Evolutionary conservation across 2,888 invertebrate genomes (phyloP).

Genomic region (Mythimna loreyi): DNA sequence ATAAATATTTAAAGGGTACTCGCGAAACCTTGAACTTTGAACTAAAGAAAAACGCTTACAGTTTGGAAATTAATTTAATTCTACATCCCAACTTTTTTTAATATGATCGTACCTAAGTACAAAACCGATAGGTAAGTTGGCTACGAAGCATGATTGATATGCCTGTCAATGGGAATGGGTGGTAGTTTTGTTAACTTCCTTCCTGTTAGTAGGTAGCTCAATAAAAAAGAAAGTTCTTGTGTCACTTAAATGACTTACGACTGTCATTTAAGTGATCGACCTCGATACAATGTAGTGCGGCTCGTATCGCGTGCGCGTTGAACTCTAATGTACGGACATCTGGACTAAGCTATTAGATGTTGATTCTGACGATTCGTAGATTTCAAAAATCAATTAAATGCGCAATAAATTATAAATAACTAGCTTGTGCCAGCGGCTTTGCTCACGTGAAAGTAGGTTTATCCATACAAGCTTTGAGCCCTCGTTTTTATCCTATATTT

Average conservation of each 20-base stretch:
- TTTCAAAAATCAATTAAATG: constrained; percentile 4
- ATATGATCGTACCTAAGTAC: not conserved
- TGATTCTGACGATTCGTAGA: not conserved
- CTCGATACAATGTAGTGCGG: constrained; percentile 43
- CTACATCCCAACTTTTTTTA: constrained; percentile 12
- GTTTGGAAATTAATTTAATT: not conserved
- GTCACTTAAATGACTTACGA: constrained; percentile 52
- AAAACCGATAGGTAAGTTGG: not conserved
- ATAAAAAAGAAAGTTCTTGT: constrained; percentile 54
- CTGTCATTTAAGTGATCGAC: constrained; percentile 58
- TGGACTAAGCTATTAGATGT: constrained; percentile 8
- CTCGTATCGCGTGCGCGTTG: constrained; percentile 54
- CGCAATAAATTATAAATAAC: constrained; percentile 7
- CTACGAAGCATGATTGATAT: constrained; percentile 18
- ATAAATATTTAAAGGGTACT: not conserved
- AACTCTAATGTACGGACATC: constrained; percentile 61
- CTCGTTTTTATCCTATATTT: too few species aligned
- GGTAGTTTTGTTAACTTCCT: constrained; percentile 29
- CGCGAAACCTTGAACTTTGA: not conserved
- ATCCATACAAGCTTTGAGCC: too few species aligned
- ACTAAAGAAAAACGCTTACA: constrained; percentile 8
- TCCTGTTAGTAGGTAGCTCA: constrained; percentile 20
- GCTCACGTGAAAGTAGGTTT: too few species aligned
- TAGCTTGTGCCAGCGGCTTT: not conserved
- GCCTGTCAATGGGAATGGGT: constrained; percentile 4